Percentiles rank a stretch among this genome's conserved stretches.
Conservation (phyloP, 1,140 invertebrate genomes). For the Bombus haemorrhoidalis region DNA sequence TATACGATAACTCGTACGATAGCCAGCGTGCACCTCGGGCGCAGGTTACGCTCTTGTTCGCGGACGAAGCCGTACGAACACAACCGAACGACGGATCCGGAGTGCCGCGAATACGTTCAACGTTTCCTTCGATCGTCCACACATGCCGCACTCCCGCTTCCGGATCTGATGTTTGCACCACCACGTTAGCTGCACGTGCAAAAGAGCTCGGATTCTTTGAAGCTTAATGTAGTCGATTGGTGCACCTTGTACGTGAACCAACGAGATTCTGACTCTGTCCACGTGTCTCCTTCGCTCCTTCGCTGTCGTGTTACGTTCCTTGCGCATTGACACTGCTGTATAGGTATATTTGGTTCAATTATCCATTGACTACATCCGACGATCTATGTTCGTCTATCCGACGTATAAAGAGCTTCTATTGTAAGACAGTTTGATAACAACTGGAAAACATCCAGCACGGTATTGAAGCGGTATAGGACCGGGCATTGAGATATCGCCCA, state of each 20-base stretch:
- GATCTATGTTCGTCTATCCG: not conserved
- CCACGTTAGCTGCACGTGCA: not conserved
- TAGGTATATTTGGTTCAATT: too few relatives aligned
- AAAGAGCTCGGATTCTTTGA: too few relatives aligned
- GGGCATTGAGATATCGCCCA: too few relatives aligned
- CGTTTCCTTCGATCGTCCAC: conserved; percentile 31
- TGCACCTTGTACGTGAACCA: not conserved
- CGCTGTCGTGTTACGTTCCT: not conserved
- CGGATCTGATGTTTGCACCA: not conserved
- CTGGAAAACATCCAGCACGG: too few relatives aligned
- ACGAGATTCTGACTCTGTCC: not conserved
- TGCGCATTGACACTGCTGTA: too few relatives aligned
- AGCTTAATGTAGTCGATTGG: too few relatives aligned
- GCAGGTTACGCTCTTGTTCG: conserved; percentile 25
- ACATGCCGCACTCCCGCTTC: conserved; percentile 24
- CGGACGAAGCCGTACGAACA: conserved; percentile 38
- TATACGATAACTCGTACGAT: not conserved
- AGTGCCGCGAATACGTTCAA: conserved; percentile 25
- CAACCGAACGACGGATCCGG: conserved; percentile 21
- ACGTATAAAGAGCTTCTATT: not conserved
- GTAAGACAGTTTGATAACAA: too few relatives aligned
- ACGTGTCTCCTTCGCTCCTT: not conserved
- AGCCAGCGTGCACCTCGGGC: conserved; percentile 9
- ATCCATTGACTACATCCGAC: too few relatives aligned
- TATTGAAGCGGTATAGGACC: too few relatives aligned